Conservation (phyloP, 2,797 vertebrate genomes). For the Premnoplex brunnescens region DNA sequence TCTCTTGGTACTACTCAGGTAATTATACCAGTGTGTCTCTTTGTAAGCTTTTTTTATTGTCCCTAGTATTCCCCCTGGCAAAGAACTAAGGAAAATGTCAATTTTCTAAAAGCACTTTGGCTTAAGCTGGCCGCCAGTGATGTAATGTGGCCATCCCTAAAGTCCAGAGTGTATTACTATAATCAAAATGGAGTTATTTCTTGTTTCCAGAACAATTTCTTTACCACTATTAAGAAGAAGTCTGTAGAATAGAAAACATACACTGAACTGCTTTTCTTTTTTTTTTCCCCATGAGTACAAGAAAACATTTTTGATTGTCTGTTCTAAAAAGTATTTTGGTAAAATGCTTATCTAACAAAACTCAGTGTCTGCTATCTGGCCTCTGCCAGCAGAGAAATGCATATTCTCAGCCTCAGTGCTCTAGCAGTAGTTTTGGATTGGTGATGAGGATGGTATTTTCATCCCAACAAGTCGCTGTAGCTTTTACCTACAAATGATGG, state of each 20-base stretch:
- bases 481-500: neutral
- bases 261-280: neutral
- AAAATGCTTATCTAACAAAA: neutral
- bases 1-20: neutral
- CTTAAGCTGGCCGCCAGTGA: neutral
- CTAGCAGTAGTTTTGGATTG: neutral
- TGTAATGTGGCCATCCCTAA: neutral
- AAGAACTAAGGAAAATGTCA: neutral
- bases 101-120: conserved; percentile 4
- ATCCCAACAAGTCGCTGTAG: neutral
- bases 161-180: neutral
- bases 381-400: neutral
- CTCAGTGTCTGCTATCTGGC: neutral
- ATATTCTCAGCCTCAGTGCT: neutral
- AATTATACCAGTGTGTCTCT: conserved; percentile 5
- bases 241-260: neutral
- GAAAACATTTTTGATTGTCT: neutral
- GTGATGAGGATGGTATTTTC: neutral
- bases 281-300: neutral
- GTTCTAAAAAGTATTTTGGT: neutral
- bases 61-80: neutral
- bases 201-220: neutral
- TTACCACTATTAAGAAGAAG: neutral
- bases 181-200: neutral
- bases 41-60: conserved; percentile 23